Percentiles rank a stretch among this genome's conserved stretches.
phyloP scores from a whole-genome alignment of 2,797 vertebrate genomes.

The Knipowitschia caucasica region DNA sequence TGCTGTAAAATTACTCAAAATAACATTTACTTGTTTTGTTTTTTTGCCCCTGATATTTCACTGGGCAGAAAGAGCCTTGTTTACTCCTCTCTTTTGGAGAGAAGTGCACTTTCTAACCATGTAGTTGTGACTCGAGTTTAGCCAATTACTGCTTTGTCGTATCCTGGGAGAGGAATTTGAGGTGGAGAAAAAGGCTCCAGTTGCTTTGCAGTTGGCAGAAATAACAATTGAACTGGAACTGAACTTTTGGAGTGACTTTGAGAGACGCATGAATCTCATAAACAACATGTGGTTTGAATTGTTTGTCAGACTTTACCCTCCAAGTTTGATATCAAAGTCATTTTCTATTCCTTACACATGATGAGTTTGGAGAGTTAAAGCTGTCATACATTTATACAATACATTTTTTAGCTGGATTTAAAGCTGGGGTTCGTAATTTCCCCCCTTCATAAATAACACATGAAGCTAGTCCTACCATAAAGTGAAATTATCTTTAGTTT shows the following conservation, averaged over 20 bases:
- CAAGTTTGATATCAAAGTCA: no score
- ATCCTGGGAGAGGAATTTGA: conserved; percentile 23
- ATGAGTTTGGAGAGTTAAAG: no score
- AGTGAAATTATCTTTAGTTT: no score
- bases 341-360: no score
- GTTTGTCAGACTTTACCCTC: not conserved
- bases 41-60: not conserved
- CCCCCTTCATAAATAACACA: no score
- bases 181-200: conserved; percentile 10
- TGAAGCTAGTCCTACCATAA: no score
- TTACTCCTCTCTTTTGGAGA: conserved; percentile 17
- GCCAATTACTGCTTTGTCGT: conserved; percentile 30
- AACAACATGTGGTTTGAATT: not conserved
- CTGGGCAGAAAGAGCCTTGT: conserved; percentile 16
- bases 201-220: conserved; percentile 6
- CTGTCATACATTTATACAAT: no score
- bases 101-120: conserved; percentile 6
- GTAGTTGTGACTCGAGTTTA: conserved; percentile 16
- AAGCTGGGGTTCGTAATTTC: no score
- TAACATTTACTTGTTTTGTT: not conserved
- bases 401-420: no score
- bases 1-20: no score
- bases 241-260: conserved; percentile 8
- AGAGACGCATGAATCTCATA: not conserved
- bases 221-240: not conserved